Conservation (phyloP, 2,797 vertebrate species). For the Eupleurogrammus muticus region DNA sequence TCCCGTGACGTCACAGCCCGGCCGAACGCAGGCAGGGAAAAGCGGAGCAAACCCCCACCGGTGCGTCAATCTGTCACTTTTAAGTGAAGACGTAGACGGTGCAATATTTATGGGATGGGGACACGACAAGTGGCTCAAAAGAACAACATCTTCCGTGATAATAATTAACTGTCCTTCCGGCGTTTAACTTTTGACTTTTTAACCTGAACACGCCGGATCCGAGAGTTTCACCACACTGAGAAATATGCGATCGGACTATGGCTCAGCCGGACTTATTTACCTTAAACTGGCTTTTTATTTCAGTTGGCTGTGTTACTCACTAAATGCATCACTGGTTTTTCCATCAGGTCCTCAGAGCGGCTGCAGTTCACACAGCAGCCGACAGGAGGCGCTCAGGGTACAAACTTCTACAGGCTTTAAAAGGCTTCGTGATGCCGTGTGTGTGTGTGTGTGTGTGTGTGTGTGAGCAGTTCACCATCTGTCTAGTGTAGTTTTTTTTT, state of each 20-base stretch:
- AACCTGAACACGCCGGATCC: constrained; percentile 20
- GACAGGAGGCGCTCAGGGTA: constrained; percentile 47
- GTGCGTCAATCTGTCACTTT: constrained; percentile 69
- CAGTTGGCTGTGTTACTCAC: too few relatives aligned
- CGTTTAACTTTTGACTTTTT: constrained; percentile 33
- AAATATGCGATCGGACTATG: not conserved
- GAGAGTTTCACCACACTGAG: not conserved
- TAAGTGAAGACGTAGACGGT: not conserved
- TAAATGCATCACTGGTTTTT: too few relatives aligned
- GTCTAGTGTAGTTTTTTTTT: too few relatives aligned
- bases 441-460: not conserved
- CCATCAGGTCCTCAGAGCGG: too few relatives aligned
- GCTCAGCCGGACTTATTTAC: not conserved
- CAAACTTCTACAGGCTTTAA: not conserved
- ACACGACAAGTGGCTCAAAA: not conserved
- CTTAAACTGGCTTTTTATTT: not conserved
- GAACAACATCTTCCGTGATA: constrained; percentile 23
- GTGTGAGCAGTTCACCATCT: too few relatives aligned
- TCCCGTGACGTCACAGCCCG: constrained; percentile 58
- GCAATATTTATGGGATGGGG: not conserved
- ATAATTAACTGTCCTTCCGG: constrained; percentile 37
- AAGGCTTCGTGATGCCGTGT: not conserved
- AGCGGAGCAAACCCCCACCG: constrained; percentile 49
- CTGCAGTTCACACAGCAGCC: constrained; percentile 37
- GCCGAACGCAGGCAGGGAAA: constrained; percentile 12